A percentile compares a stretch with the other conserved stretches of the same genome.
phyloP scores from a whole-genome alignment of 1,140 invertebrate species.

The Dendrolimus punctatus region DNA sequence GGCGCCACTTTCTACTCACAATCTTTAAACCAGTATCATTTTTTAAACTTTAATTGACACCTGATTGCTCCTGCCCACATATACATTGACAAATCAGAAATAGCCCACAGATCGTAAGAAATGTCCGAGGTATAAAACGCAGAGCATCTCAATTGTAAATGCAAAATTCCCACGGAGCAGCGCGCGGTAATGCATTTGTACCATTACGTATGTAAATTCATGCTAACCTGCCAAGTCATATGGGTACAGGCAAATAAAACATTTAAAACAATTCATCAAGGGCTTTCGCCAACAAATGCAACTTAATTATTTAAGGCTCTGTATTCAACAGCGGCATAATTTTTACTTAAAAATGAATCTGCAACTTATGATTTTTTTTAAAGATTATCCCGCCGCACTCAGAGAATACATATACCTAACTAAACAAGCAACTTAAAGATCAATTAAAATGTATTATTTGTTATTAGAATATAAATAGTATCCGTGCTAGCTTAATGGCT shows the following conservation, averaged over 20 bases:
- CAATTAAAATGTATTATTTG: too few species aligned
- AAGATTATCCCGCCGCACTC: too few species aligned
- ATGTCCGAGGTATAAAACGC: conserved; percentile 32
- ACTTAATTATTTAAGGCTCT: conserved; percentile 46
- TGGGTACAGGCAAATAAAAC: conserved; percentile 28
- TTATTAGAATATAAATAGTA: too few species aligned
- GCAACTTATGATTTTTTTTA: neutral
- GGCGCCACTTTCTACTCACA: too few species aligned
- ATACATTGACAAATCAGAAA: conserved; percentile 4
- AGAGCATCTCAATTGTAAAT: conserved; percentile 25
- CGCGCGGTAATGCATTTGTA: conserved; percentile 41
- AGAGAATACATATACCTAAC: too few species aligned
- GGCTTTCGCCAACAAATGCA: conserved; percentile 31
- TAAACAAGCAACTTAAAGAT: too few species aligned
- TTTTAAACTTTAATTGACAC: too few species aligned
- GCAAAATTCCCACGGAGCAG: conserved; percentile 34
- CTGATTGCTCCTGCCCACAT: neutral
- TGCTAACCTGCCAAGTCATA: conserved; percentile 19
- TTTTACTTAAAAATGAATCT: neutral
- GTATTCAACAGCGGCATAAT: conserved; percentile 55
- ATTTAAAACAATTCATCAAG: conserved; percentile 54
- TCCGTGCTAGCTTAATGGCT: too few species aligned
- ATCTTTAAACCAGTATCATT: too few species aligned
- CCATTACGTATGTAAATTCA: conserved; percentile 51
- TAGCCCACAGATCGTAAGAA: neutral